Conservation (phyloP, 1,140 invertebrate genomes). For the Cardiocondyla obscurior region DNA sequence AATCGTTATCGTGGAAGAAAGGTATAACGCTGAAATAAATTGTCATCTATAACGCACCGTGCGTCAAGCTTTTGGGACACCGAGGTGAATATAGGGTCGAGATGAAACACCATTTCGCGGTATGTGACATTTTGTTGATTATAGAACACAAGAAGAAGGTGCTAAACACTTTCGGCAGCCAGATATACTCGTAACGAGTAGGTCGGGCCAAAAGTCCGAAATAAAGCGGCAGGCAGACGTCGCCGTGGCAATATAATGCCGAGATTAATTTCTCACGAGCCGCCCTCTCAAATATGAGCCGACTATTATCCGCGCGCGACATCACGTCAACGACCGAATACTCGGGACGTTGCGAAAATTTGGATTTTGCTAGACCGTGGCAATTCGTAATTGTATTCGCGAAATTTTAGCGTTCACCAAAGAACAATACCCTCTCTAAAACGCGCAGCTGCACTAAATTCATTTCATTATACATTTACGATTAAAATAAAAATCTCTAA, state of each 20-base stretch:
- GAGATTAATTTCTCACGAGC: slow-evolving; percentile 74
- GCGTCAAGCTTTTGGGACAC: not conserved
- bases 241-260: slow-evolving; percentile 71
- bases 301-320: slow-evolving; percentile 59
- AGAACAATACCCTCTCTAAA: not conserved
- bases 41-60: not conserved
- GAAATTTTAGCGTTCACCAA: not conserved
- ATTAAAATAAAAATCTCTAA: not conserved
- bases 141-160: slow-evolving; percentile 33
- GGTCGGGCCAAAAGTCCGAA: slow-evolving; percentile 72
- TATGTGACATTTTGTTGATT: slow-evolving; percentile 29
- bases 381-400: not conserved
- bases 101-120: slow-evolving; percentile 27
- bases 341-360: not conserved
- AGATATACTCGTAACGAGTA: slow-evolving; percentile 71
- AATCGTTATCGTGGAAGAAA: not conserved
- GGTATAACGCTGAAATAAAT: not conserved
- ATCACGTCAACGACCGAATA: slow-evolving; percentile 60
- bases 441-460: not conserved
- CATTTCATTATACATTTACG: not conserved
- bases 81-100: slow-evolving; percentile 7
- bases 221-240: slow-evolving; percentile 71
- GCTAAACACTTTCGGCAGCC: slow-evolving; percentile 62
- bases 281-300: slow-evolving; percentile 46
- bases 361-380: not conserved